Base-by-base conservation (phyloP, 2,797 vertebrate species). In the Bradypodion ventrale region DNA sequence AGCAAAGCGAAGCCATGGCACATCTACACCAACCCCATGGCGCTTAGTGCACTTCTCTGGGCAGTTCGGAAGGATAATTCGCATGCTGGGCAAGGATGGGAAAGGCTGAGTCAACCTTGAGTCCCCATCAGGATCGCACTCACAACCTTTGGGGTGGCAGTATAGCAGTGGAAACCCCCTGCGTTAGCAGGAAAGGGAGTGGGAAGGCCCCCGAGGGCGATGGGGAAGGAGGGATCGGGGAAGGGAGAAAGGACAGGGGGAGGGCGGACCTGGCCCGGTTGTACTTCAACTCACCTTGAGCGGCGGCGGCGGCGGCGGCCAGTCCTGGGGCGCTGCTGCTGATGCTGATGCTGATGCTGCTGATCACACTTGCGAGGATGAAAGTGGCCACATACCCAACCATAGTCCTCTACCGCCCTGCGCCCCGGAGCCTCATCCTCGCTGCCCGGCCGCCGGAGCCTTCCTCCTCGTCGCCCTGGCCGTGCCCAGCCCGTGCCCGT, bases 311-410 rank as follows among this genome's bases (percentile, higher is more conserved):
- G 95, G n/a, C n/a, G n/a, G 97, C 97, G 95, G 97, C 97, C 94
- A 98, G 97, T 97, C 97, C 98, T 96, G 97, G 94, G 97, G 96
- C 97, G 85, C 95, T 97, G 86, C 95, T 96, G 97, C n/a, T n/a
- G n/a, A n/a, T n/a, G n/a, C n/a, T n/a, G n/a, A n/a, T n/a, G n/a
- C n/a, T n/a, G n/a, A n/a, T n/a, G n/a, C n/a, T n/a, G 86, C 95
- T 96, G 97, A 98, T 97, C 96, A 99, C 97, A 98, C 98, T 98
- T 98, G 98, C 98, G 97, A 99, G 98, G 97, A 98, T 98, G 97
- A 98, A 97, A 98, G 98, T 97, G 97, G 97, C 97, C 98, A 98
- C 98, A 98, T 98, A 98, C 97, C 98, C 98, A 98, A 98, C 98
- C 98, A 98, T 98, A 98, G 98, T 98, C 97, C 52, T 19, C 96